Evolutionary conservation across 2,888 invertebrate genomes (phyloP).

Genomic region (Lasioglossum villosulum): DNA sequence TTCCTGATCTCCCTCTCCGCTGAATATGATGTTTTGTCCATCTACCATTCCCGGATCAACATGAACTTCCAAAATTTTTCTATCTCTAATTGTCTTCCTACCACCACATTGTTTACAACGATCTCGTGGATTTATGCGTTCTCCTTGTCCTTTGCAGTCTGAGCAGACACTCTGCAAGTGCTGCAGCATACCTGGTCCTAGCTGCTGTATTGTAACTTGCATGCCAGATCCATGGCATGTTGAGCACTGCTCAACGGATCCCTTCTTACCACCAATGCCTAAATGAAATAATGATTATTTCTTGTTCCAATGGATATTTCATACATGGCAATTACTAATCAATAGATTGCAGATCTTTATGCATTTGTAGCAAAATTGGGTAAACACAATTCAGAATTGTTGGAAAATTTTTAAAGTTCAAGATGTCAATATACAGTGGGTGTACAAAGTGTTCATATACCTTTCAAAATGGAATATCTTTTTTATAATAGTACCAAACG

Average conservation of each 20-base stretch:
- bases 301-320: not conserved
- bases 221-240: slow-evolving; percentile 96
- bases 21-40: slow-evolving; percentile 97
- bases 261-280: slow-evolving; percentile 96
- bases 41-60: slow-evolving; percentile 98
- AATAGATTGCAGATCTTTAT: not conserved
- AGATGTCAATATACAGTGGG: too few relatives aligned
- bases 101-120: slow-evolving; percentile 97
- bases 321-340: not conserved
- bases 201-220: slow-evolving; percentile 90
- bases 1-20: slow-evolving; percentile 98
- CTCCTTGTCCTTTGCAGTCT: slow-evolving; percentile 95
- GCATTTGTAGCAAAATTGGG: too few relatives aligned
- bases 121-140: slow-evolving; percentile 94
- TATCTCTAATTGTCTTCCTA: slow-evolving; percentile 94
- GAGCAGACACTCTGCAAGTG: slow-evolving; percentile 95
- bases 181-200: slow-evolving; percentile 93
- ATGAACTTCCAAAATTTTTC: slow-evolving; percentile 97
- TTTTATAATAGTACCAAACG: too few relatives aligned
- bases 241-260: slow-evolving; percentile 93
- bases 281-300: slow-evolving; percentile 2
- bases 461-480: too few relatives aligned
- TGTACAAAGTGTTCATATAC: too few relatives aligned
- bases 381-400: too few relatives aligned
- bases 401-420: too few relatives aligned